Percentiles rank a stretch among this genome's conserved stretches.
phyloP scores from a whole-genome alignment of 30 jellyfish, hydroid and myxozoan species.

The Phacellophora camtschatica region DNA sequence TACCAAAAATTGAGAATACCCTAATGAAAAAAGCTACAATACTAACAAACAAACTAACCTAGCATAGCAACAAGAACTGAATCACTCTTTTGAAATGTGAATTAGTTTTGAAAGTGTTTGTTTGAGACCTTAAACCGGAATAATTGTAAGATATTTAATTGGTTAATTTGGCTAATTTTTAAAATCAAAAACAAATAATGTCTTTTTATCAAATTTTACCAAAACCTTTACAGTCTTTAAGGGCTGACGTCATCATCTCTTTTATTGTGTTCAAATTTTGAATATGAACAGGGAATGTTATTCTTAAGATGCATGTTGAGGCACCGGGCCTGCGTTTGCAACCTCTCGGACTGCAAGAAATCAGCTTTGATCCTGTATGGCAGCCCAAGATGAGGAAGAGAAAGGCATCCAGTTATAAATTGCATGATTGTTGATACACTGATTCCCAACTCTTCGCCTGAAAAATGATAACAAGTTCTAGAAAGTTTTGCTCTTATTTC shows the following conservation, averaged over 20 bases:
- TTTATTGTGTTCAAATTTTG: neutral
- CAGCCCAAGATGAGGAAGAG: neutral
- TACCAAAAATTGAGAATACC: too few species aligned
- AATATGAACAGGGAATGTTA: constrained; percentile 1
- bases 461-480: neutral
- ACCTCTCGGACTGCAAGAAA: neutral
- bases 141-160: too few species aligned
- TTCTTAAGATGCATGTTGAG: neutral
- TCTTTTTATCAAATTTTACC: constrained; percentile 1
- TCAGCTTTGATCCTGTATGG: neutral
- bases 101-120: too few species aligned
- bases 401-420: neutral
- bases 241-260: neutral
- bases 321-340: constrained; percentile 10
- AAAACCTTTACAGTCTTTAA: constrained; percentile 15
- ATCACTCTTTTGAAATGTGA: too few species aligned
- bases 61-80: too few species aligned
- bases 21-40: too few species aligned
- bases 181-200: too few species aligned
- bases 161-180: too few species aligned
- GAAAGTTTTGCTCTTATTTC: neutral
- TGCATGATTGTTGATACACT: neutral
- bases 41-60: too few species aligned
- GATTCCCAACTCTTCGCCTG: neutral
- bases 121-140: too few species aligned